Evolutionary conservation across 2,888 invertebrate genomes (phyloP), one percentile per base, ranked within the genome.

Genomic region (Acanthosoma haemorrhoidale): DNA sequence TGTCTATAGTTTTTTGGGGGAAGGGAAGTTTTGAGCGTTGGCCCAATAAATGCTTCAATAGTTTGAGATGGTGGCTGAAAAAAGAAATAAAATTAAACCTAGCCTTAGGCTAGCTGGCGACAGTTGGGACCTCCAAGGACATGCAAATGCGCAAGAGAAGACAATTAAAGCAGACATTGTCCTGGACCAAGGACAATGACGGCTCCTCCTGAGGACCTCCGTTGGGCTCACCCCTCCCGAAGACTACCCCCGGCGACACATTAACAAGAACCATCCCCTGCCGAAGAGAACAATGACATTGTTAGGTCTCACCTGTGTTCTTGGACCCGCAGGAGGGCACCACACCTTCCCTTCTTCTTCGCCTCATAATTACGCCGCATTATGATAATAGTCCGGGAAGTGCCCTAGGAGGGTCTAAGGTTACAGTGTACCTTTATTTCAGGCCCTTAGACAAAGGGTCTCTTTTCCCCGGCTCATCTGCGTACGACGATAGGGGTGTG

Each of bases 381-480:
- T 51, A 51, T 21, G 29, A 51, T 51, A 51, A 51, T 51, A 51
- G n/a, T n/a, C n/a, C 4, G 5, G 29, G n/a, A 25, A 25, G 51
- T 51, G 0, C 2, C 51, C 2, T 3, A n/a, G n/a, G n/a, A n/a
- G n/a, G 25, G 25, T 51, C 51, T 51, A 51, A 5, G 51, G 51
- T 51, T 51, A n/a, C 51, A 25, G 2, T n/a, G 4, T n/a, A 6
- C n/a, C 25, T 51, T 51, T 51, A 51, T 51, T 51, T 51, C 51
- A 51, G n/a, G 51, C 21, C 51, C 51, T 51, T 51, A 51, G 51
- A 51, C 51, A 51, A 51, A n/a, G n/a, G n/a, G n/a, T n/a, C n/a
- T n/a, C n/a, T n/a, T n/a, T n/a, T 51, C 5, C 29, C 25, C 0
- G n/a, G 25, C 51, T 51, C 51, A 51, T 51, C 51, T 51, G 51